Conservation (phyloP, 2,797 vertebrate species). For the Sebastes iracundus region DNA sequence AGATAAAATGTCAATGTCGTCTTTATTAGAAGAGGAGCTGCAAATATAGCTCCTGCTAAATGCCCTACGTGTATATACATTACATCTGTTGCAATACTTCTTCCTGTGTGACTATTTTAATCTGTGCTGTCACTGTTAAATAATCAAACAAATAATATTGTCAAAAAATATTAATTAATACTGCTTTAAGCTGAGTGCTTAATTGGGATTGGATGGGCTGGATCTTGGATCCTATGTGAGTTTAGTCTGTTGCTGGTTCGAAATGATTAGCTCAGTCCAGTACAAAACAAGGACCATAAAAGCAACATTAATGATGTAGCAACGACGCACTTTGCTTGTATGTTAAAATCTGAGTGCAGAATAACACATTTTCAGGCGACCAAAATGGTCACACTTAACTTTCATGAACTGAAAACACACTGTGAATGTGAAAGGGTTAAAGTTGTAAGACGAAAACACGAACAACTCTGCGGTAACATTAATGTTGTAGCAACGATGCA, state of each 20-base stretch:
- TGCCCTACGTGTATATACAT: neutral
- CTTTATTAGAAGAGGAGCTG: too few relatives aligned
- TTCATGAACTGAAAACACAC: too few relatives aligned
- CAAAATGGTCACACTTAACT: fast-evolving
- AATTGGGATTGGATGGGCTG: neutral
- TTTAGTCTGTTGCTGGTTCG: neutral
- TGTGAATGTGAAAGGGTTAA: too few relatives aligned
- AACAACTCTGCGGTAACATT: too few relatives aligned
- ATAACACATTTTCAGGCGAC: too few relatives aligned
- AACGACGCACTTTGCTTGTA: neutral
- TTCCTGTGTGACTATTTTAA: neutral
- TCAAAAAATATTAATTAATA: neutral
- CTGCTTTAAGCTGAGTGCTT: neutral
- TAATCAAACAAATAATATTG: too few relatives aligned
- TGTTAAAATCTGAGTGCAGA: neutral
- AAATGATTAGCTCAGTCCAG: neutral
- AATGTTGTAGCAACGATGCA: neutral
- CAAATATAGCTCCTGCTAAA: too few relatives aligned
- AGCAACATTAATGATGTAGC: neutral
- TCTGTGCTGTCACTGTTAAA: too few relatives aligned
- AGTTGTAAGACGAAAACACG: too few relatives aligned
- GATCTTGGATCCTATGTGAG: neutral
- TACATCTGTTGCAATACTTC: neutral
- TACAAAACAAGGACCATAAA: neutral
- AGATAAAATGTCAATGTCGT: too few relatives aligned